These are phyloP conservation scores for Patiria miniata DNA, from an alignment of 35 echinoderm and acorn worm species.

Conservation along the genomic window DNA sequence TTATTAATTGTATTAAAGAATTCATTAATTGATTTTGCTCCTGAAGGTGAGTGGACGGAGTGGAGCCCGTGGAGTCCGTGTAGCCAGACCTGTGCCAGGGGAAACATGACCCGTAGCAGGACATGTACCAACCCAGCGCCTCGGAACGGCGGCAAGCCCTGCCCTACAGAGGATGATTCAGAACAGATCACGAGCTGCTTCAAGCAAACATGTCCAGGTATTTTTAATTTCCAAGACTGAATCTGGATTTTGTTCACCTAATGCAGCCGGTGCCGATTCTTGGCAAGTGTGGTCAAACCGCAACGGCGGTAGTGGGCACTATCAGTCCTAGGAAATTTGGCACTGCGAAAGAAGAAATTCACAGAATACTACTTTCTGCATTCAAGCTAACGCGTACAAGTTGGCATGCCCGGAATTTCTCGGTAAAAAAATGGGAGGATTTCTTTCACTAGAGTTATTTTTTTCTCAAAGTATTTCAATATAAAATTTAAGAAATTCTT, in stretches of 20 bases:
- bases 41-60: slow-evolving; percentile 54
- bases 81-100: slow-evolving; percentile 71
- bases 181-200: slow-evolving; percentile 48
- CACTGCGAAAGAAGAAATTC: too few relatives aligned
- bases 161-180: slow-evolving; percentile 54
- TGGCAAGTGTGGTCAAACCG: too few relatives aligned
- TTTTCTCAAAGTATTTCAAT: too few relatives aligned
- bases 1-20: background rate
- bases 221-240: background rate
- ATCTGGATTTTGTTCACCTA: background rate
- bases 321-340: too few relatives aligned
- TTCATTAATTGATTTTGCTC: background rate
- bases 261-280: too few relatives aligned
- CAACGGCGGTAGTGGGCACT: too few relatives aligned
- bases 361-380: too few relatives aligned
- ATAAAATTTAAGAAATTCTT: too few relatives aligned
- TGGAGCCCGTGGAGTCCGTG: slow-evolving; percentile 71
- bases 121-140: slow-evolving; percentile 73
- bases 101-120: slow-evolving; percentile 46
- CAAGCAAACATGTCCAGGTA: slow-evolving; percentile 86
- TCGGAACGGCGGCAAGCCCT: slow-evolving; percentile 73
- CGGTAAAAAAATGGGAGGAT: too few relatives aligned
- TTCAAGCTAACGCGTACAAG: too few relatives aligned
- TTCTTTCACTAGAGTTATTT: too few relatives aligned
- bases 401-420: too few relatives aligned